phyloP scores from a whole-genome alignment of 2,113 vertebrate species.

The Empidonax alnorum region DNA sequence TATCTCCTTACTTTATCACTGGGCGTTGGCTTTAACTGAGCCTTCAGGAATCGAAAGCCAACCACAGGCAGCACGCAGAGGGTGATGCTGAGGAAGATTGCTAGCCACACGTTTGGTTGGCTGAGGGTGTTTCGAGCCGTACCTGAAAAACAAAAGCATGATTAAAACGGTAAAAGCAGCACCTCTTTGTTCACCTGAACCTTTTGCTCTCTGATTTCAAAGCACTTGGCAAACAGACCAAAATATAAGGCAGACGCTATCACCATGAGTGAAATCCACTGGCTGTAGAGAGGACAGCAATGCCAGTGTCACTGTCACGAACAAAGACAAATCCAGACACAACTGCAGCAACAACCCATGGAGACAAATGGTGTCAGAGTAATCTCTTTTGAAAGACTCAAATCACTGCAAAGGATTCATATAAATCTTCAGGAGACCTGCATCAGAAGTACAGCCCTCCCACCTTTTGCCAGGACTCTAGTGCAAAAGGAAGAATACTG shows the following conservation, averaged over 20 bases:
- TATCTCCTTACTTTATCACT: slow-evolving; percentile 83
- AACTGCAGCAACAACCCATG: neutral
- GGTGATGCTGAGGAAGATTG: slow-evolving; percentile 81
- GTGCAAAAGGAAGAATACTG: neutral
- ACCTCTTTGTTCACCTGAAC: neutral
- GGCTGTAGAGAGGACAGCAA: neutral
- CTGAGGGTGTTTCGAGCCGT: slow-evolving; percentile 86
- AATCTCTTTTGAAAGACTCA: neutral
- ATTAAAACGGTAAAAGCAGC: neutral
- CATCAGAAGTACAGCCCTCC: neutral
- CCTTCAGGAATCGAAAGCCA: slow-evolving; percentile 81
- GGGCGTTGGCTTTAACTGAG: slow-evolving; percentile 79
- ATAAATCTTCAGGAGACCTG: neutral
- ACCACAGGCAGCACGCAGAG: slow-evolving; percentile 87
- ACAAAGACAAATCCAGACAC: neutral
- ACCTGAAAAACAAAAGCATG: slow-evolving; percentile 71
- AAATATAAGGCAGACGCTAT: neutral
- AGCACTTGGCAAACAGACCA: neutral
- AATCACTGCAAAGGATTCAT: neutral
- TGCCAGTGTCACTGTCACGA: neutral
- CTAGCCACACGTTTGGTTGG: slow-evolving; percentile 89
- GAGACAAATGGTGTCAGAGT: neutral
- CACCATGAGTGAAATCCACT: neutral
- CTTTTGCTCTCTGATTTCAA: neutral
- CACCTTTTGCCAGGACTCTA: neutral